Evolutionary conservation across 2,797 vertebrate genomes (phyloP), one percentile per base, ranked within the genome.

Genomic region (Enteromius treurensis): DNA sequence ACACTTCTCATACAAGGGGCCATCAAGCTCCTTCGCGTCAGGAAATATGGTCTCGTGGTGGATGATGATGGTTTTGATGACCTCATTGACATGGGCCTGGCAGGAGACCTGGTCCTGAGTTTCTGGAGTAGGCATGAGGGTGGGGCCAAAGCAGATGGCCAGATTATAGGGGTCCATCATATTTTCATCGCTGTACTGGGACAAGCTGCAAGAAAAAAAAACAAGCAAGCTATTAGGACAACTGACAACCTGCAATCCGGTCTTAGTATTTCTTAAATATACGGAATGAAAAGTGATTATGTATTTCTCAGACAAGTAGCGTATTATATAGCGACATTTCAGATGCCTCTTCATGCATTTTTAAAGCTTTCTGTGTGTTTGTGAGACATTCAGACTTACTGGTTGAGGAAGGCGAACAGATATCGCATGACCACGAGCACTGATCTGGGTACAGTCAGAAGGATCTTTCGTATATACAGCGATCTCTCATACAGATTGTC

Each of bases 91-190:
- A 0, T 99, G 98, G 69, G 98, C 97, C 93, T 99, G 98, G 91
- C 97, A 98, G 77, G 97, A 98, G 78, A 99, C 98, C 90, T 98
- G 98, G 91, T 99, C 98, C 91, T 97, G 97, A 89, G 95, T 95
- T 88, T 99, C 97, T 6, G 98, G 98, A n/a, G 98, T 97, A 60
- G 98, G 98, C 98, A 99, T 99, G 86, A 99, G 90, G 0, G 98
- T 99, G 55, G 98, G 98, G 60, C 98, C 98, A 82, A 99, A 99
- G 93, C 98, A 99, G 93, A 99, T 99, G 88, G 98, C 98, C 93
- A 99, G 88, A 89, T 99, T 99, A 92, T 98, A 99, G 0, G 97
- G 96, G 93, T 99, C 98, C 98, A 99, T 99, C 98, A 99, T 99
- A 91, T 99, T 99, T 92, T 99, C 98, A 79, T 99, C 98, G 1